Base-by-base conservation (phyloP, 2,888 invertebrate species). In the Morpho helenor region DNA sequence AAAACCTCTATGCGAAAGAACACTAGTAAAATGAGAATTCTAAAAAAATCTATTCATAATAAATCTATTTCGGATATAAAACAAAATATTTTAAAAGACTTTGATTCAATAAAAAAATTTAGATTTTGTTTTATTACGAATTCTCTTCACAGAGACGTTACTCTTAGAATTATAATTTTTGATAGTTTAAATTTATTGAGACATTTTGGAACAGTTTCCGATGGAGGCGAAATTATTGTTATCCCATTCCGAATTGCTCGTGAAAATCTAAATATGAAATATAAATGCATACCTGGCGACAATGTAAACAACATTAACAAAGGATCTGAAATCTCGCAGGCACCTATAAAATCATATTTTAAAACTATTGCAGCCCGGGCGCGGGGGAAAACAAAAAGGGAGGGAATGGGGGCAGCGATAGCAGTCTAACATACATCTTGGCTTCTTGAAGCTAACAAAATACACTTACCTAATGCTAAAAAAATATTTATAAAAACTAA, bases 241-340 rank as follows among this genome's bases (percentile, higher is more conserved):
- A 31, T 22, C 44, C 39, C 43, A 52, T 56, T 43, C 48, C 49
- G 31, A 48, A 52, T 10, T 48, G 43, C 42, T 46, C 49, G 42
- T 46, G n/a, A 47, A n/a, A 52, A 39, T 48, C 47, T 45, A 48
- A 53, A 42, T 62, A 64, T 63, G 49, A 57, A 53, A 65, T 61
- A 83, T 57, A 60, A 84, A 86, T 79, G 87, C 89, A 88, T 90
- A 90, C 90, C 90, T 90, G 90, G 90, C 90, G 90, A 90, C 90
- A 89, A 90, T 90, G 90, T 90, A 90, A 90, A 90, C 90, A 90
- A 90, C 89, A 88, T 84, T 88, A 86, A 89, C 71, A 86, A 88
- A 88, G 86, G 88, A 84, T 82, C 78, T 82, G 81, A 75, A 79
- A 80, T 80, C 87, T 80, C 87, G 84, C 90, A 90, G 89, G 89